Percentiles rank a stretch among this genome's conserved stretches.
phyloP scores from a whole-genome alignment of 2,113 vertebrate species.

The Melanotaenia duboulayi region DNA sequence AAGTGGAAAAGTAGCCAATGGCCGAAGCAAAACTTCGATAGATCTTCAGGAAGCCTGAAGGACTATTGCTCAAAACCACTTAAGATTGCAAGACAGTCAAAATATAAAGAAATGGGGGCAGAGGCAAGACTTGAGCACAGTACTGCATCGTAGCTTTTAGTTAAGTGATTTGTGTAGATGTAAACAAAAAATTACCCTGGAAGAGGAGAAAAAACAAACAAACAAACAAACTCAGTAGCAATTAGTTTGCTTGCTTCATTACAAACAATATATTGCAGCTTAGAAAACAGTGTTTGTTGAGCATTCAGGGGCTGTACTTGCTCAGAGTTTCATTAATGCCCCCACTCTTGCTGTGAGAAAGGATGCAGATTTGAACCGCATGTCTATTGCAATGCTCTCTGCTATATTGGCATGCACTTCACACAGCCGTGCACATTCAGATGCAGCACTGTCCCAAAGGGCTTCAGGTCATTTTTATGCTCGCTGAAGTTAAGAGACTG shows the following conservation, averaged over 20 bases:
- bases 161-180: background rate
- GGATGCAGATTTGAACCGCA: slow-evolving; percentile 73
- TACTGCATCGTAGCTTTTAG: background rate
- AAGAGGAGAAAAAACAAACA: background rate
- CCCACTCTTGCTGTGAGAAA: slow-evolving; percentile 67
- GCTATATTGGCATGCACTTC: slow-evolving; percentile 69
- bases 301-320: slow-evolving; percentile 67
- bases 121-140: too few species aligned
- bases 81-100: too few species aligned
- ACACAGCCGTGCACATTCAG: slow-evolving; percentile 54
- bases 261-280: slow-evolving; percentile 25
- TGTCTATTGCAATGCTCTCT: slow-evolving; percentile 59
- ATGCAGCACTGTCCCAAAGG: slow-evolving; percentile 27
- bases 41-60: too few species aligned
- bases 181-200: background rate
- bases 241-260: slow-evolving; percentile 25
- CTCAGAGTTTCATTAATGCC: slow-evolving; percentile 70
- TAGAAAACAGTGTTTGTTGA: slow-evolving; percentile 42
- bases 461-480: slow-evolving; percentile 53
- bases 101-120: too few species aligned
- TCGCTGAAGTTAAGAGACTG: slow-evolving; percentile 39
- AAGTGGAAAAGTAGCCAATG: background rate
- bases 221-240: background rate
- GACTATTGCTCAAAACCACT: too few species aligned
- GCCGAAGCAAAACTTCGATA: too few species aligned